Base-by-base conservation (phyloP, 1,140 invertebrate species). In the Euwallacea similis region DNA sequence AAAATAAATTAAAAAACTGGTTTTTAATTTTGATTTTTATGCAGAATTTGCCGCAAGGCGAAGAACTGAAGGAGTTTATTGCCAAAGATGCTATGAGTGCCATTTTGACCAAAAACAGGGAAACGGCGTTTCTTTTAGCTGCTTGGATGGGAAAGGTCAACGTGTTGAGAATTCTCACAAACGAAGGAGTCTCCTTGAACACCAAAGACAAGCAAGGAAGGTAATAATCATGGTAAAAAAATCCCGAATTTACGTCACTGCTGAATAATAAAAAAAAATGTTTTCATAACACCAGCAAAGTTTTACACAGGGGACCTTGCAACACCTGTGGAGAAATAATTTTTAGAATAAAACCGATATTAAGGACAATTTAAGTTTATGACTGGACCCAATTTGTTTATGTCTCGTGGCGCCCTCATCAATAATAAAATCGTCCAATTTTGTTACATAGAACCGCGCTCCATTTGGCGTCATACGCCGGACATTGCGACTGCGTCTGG, bases 401-500 rank as follows among this genome's bases (percentile, higher is more conserved):
- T 33, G 21, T 33, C 21, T 33, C 1, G 21, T 33, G 4, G 4
- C 21, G 4, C 21, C 4, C 21, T 33, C 21, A 33, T 33, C 21
- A 33, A 4, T 33, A 33, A 2, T 33, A 4, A 33, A 33, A 16
- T 13, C 55, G 6, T 83, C 42, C 21, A 33, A 33, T 33, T 33
- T 33, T 33, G 21, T 33, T 33, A 33, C 21, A 33, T 71, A 90
- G 91, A 79, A 90, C 89, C 6, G 86, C 91, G 9, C 79, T 95
- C 13, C 94, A 96, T 80, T 85, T 95, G 73, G 91, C 93, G 46
- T 88, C 91, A 60, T 85, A 86, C 74, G 85, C 85, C n/a, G 89
- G 89, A 0, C 88, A 86, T 53, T 81, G 84, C 21, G 87, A 87
- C 63, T 89, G 90, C 69, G 83, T 89, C 0, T 86, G 86, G 75